A percentile compares a stretch with the other conserved stretches of the same genome.
Evolutionary conservation across 2,888 invertebrate species (phyloP).

Genomic region (Caenorhabditis macrosperma): DNA sequence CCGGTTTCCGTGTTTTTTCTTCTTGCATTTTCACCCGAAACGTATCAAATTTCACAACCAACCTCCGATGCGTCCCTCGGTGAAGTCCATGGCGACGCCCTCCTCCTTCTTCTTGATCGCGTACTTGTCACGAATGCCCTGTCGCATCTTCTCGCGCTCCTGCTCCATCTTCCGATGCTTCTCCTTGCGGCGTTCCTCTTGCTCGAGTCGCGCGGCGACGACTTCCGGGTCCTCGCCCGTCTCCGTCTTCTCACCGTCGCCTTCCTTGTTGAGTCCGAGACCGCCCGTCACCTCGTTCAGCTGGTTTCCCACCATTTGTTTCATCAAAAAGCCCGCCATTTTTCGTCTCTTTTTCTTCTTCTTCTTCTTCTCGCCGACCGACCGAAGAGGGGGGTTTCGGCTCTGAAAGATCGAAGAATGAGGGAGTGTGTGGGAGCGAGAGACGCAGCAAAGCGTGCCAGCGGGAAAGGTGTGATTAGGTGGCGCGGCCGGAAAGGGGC

Average conservation of each 20-base stretch:
- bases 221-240: conserved; percentile 96
- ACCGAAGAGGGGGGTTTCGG: neutral
- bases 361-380: too few species aligned
- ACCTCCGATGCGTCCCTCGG: conserved; percentile 76
- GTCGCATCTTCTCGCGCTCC: conserved; percentile 98
- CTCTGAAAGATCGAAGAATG: neutral
- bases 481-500: neutral
- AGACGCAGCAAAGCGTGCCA: neutral
- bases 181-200: conserved; percentile 97
- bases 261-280: conserved; percentile 66
- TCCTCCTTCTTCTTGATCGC: conserved; percentile 99
- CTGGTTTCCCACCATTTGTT: conserved; percentile 80
- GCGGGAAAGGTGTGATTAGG: neutral
- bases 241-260: conserved; percentile 87
- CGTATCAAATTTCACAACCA: neutral
- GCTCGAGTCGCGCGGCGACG: conserved; percentile 96
- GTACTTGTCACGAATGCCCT: conserved; percentile 96
- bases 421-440: neutral
- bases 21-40: neutral
- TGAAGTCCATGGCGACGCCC: conserved; percentile 83
- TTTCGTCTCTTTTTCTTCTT: too few species aligned
- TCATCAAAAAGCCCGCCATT: conserved; percentile 79
- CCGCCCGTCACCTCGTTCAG: conserved; percentile 78
- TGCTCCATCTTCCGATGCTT: conserved; percentile 99
- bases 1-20: too few species aligned